Percentiles rank a stretch among this genome's conserved stretches.
phyloP scores from a whole-genome alignment of 2,888 invertebrate species.

The Standfussiana lucernea region DNA sequence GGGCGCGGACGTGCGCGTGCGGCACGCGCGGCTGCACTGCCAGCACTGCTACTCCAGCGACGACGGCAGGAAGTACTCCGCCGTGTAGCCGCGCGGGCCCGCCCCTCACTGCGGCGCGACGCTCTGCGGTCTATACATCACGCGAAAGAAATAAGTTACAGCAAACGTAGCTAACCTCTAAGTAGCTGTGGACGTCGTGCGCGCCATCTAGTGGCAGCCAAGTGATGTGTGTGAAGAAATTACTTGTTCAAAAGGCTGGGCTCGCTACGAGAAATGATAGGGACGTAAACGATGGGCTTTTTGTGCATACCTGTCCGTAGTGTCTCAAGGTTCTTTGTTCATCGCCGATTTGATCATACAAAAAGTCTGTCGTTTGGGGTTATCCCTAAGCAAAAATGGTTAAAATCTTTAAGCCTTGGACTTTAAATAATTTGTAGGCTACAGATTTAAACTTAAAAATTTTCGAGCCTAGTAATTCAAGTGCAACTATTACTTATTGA shows the following conservation, averaged over 20 bases:
- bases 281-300: neutral
- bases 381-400: neutral
- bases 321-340: neutral
- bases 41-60: constrained; percentile 99
- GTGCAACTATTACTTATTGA: constrained; percentile 17
- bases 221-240: neutral
- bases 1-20: constrained; percentile 98
- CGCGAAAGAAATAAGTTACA: too few relatives aligned
- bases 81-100: too few relatives aligned
- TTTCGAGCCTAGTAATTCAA: constrained; percentile 12
- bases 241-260: neutral
- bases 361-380: neutral
- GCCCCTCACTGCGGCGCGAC: too few relatives aligned
- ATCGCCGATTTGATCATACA: neutral
- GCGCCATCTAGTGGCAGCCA: neutral
- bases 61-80: constrained; percentile 97
- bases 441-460: neutral
- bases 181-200: neutral
- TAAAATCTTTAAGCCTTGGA: neutral
- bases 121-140: too few relatives aligned
- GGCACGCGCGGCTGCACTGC: constrained; percentile 98
- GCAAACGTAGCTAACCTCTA: neutral
- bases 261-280: neutral
- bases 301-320: too few relatives aligned
- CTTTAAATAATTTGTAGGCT: neutral